Conservation (phyloP, 2,113 vertebrate species). For the Nothobranchius furzeri region DNA sequence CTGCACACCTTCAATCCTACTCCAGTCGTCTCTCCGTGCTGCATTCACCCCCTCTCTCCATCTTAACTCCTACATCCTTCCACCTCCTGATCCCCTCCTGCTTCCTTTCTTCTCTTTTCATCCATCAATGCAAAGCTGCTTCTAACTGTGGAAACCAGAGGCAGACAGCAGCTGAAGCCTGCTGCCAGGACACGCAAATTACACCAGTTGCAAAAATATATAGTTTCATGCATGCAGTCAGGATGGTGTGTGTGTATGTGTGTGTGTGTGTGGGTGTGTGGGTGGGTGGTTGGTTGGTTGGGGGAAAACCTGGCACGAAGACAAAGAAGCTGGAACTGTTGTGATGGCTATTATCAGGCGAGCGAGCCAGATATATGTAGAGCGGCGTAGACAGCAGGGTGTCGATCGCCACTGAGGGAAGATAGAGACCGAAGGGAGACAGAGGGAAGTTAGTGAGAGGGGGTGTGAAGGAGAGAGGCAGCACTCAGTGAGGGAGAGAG, state of each 20-base stretch:
- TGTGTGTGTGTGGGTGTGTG: slow-evolving; percentile 74
- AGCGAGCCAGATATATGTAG: slow-evolving; percentile 84
- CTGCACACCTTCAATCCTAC: slow-evolving; percentile 33
- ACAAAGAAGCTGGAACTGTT: slow-evolving; percentile 91
- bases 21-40: slow-evolving; percentile 31
- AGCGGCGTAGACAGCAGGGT: slow-evolving; percentile 45
- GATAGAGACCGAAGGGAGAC: slow-evolving; percentile 76
- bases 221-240: slow-evolving; percentile 55
- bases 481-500: slow-evolving; percentile 78
- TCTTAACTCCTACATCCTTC: slow-evolving; percentile 32
- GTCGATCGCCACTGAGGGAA: slow-evolving; percentile 82
- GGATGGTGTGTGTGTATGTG: slow-evolving; percentile 83
- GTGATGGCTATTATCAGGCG: slow-evolving; percentile 93
- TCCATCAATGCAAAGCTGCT: slow-evolving; percentile 47
- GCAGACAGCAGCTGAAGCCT: slow-evolving; percentile 39
- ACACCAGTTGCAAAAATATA: slow-evolving; percentile 19
- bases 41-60: slow-evolving; percentile 23
- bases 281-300: slow-evolving; percentile 74
- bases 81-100: slow-evolving; percentile 31
- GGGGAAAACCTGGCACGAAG: slow-evolving; percentile 86
- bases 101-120: slow-evolving; percentile 28
- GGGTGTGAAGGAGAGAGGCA: slow-evolving; percentile 61
- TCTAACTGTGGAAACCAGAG: slow-evolving; percentile 63
- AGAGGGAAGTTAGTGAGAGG: slow-evolving; percentile 81
- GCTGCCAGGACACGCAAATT: slow-evolving; percentile 28